Conservation (phyloP, 2,888 invertebrate genomes). For the Gryllus longicercus region DNA sequence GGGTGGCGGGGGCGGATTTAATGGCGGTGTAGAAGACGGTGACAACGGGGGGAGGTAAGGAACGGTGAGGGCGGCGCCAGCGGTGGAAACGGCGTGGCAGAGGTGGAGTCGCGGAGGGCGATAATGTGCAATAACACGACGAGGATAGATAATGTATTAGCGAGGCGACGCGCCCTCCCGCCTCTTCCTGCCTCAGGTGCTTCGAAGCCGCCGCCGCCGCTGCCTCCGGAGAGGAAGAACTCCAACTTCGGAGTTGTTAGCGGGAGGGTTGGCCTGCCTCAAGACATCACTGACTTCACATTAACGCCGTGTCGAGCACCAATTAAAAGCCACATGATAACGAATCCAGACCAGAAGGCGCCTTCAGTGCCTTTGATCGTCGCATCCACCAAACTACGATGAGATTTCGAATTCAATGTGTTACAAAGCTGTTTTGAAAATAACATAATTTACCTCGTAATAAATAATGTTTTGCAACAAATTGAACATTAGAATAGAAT, state of each 20-base stretch:
- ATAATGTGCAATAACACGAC: constrained; percentile 17
- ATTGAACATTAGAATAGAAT: too few relatives aligned
- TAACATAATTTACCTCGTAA: too few relatives aligned
- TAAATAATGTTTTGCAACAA: too few relatives aligned
- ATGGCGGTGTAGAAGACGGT: too few relatives aligned
- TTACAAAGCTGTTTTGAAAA: too few relatives aligned
- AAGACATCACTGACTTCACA: neutral
- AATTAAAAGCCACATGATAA: neutral
- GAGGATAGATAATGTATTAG: neutral
- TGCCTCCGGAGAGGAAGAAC: neutral
- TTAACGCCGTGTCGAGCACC: neutral
- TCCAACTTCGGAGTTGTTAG: neutral
- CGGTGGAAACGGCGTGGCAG: neutral
- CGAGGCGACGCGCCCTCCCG: neutral
- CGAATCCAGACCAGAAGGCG: too few relatives aligned
- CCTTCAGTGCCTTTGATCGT: too few relatives aligned
- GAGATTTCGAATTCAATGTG: too few relatives aligned
- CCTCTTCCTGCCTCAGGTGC: neutral
- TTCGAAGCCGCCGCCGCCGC: neutral
- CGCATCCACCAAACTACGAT: too few relatives aligned
- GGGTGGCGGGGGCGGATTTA: too few relatives aligned
- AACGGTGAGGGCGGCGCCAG: neutral
- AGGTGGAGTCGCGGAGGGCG: neutral
- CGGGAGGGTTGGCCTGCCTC: neutral
- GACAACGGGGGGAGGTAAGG: too few relatives aligned